phyloP scores from a whole-genome alignment of 1,140 invertebrate species.

The Nymphalis io region DNA sequence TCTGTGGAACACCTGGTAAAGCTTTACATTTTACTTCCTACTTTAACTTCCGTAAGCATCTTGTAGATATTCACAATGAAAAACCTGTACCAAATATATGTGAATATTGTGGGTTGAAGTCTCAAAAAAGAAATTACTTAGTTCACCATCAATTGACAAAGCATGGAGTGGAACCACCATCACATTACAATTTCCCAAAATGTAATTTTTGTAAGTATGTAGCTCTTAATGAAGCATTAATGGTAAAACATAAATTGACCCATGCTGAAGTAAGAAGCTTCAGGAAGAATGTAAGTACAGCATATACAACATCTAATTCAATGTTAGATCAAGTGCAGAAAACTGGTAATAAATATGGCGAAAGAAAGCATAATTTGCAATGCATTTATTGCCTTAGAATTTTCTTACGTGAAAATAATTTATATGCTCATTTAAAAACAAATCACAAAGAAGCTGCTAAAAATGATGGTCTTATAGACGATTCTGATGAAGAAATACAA shows the following conservation, averaged over 20 bases:
- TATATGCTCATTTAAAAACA: slow-evolving; percentile 85
- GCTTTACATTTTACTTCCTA: slow-evolving; percentile 88
- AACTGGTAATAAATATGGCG: slow-evolving; percentile 81
- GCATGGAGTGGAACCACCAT: slow-evolving; percentile 88
- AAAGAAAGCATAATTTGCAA: slow-evolving; percentile 79
- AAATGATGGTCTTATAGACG: slow-evolving; percentile 83
- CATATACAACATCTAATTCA: slow-evolving; percentile 76
- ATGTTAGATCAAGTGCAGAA: slow-evolving; percentile 79
- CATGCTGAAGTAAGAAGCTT: slow-evolving; percentile 75
- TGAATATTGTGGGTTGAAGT: slow-evolving; percentile 91
- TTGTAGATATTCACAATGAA: slow-evolving; percentile 90
- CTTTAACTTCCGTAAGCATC: slow-evolving; percentile 88
- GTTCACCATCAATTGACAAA: slow-evolving; percentile 91
- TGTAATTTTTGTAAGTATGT: slow-evolving; percentile 89
- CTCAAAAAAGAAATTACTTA: slow-evolving; percentile 87
- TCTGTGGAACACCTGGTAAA: slow-evolving; percentile 84
- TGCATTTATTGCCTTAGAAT: slow-evolving; percentile 86
- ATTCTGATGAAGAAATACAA: slow-evolving; percentile 81
- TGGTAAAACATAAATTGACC: slow-evolving; percentile 84
- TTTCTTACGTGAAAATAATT: slow-evolving; percentile 83
- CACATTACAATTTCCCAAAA: slow-evolving; percentile 86
- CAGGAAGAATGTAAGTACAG: slow-evolving; percentile 79
- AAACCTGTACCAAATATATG: slow-evolving; percentile 90
- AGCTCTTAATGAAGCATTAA: slow-evolving; percentile 84
- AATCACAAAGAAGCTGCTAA: slow-evolving; percentile 83